Evolutionary conservation across 2,113 vertebrate species (phyloP).

Genomic region (Paradoxurus hermaphroditus): DNA sequence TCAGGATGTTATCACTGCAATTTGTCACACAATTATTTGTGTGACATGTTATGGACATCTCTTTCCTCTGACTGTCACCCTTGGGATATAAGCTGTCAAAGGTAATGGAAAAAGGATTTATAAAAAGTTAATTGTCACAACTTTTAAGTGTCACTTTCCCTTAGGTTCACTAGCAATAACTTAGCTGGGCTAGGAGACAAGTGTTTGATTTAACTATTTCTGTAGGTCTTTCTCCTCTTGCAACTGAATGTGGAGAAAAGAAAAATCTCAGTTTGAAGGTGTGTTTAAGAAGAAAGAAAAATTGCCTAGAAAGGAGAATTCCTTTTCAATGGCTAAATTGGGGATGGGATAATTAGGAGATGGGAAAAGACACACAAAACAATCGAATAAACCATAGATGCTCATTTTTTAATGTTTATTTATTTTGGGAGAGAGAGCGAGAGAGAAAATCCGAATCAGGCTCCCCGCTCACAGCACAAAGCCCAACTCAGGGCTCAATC

Average conservation of each 20-base stretch:
- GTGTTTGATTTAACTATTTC: background rate
- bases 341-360: background rate
- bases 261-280: background rate
- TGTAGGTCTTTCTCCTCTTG: background rate
- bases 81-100: background rate
- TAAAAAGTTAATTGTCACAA: background rate
- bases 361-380: background rate
- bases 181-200: background rate
- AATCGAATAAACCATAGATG: background rate
- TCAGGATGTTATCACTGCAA: background rate
- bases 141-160: background rate
- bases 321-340: background rate
- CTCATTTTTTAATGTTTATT: background rate
- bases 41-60: conserved; percentile 12
- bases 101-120: background rate
- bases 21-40: background rate
- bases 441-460: too few relatives aligned
- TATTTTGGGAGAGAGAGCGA: too few relatives aligned
- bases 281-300: background rate
- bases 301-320: background rate
- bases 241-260: background rate
- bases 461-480: too few relatives aligned
- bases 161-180: background rate
- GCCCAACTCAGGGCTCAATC: too few relatives aligned
- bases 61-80: background rate